Percentiles rank a stretch among this genome's conserved stretches.
Conservation (phyloP, 2,888 invertebrate species). For the Eugnorisma glareosa region DNA sequence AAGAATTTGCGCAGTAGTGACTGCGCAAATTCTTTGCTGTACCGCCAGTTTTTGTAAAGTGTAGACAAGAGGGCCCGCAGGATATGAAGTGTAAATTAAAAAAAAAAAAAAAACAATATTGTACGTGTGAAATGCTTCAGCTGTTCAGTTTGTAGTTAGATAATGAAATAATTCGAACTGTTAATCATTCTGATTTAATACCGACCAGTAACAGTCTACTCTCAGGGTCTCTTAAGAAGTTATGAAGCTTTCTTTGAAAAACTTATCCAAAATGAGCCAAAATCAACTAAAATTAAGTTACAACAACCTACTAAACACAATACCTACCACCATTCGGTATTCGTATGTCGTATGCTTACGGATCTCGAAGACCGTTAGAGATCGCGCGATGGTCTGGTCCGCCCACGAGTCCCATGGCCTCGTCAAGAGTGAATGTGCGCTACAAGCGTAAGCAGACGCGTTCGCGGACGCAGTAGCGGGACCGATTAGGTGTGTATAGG, state of each 20-base stretch:
- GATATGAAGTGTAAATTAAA: no score
- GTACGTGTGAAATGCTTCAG: no score
- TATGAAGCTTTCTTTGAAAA: background rate
- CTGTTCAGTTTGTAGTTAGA: no score
- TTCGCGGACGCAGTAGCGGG: background rate
- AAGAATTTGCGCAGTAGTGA: no score
- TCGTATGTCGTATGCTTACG: slow-evolving; percentile 55
- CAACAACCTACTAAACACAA: slow-evolving; percentile 9
- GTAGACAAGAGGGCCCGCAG: no score
- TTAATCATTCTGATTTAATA: background rate
- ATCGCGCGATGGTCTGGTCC: slow-evolving; percentile 69
- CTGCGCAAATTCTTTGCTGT: no score
- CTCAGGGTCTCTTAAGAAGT: no score
- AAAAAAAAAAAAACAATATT: no score
- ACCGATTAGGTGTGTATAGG: background rate
- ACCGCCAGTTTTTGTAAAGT: no score
- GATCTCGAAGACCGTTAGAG: slow-evolving; percentile 65
- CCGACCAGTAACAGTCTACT: background rate
- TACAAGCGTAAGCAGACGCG: no score
- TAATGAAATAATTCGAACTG: no score
- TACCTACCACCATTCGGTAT: slow-evolving; percentile 49
- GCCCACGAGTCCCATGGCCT: slow-evolving; percentile 70
- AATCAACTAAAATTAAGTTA: background rate
- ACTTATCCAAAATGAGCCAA: background rate
- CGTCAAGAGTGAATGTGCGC: background rate